Conservation (phyloP, 2,888 invertebrate species). For the Rhagophthalmus giganteus region DNA sequence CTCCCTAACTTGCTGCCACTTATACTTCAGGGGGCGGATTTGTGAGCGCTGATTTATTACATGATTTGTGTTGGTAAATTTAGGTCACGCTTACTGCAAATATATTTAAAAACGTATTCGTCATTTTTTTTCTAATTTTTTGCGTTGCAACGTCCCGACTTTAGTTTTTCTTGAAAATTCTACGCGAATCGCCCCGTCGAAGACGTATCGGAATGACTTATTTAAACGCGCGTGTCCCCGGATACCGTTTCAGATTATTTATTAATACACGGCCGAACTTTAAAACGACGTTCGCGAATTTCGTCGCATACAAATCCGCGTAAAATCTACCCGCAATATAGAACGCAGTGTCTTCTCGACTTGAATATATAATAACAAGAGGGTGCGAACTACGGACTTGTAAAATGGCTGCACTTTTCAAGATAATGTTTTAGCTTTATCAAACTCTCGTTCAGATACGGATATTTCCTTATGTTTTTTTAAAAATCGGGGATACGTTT, state of each 20-base stretch:
- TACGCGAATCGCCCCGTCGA: too few relatives aligned
- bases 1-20: conserved; percentile 33
- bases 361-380: conserved; percentile 27
- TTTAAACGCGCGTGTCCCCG: neutral
- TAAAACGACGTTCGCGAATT: too few relatives aligned
- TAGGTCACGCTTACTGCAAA: conserved; percentile 23
- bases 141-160: too few relatives aligned
- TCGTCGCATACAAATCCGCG: conserved; percentile 27
- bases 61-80: conserved; percentile 27
- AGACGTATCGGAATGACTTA: too few relatives aligned
- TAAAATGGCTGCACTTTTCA: conserved; percentile 30
- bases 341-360: conserved; percentile 17
- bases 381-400: conserved; percentile 27
- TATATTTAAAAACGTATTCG: conserved; percentile 12
- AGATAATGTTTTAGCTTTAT: conserved; percentile 21
- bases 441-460: conserved; percentile 2
- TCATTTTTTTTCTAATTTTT: conserved; percentile 17
- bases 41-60: conserved; percentile 29
- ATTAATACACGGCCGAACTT: too few relatives aligned
- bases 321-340: conserved; percentile 6
- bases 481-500: too few relatives aligned
- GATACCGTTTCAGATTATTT: conserved; percentile 1
- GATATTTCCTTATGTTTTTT: neutral
- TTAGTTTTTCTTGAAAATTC: too few relatives aligned
- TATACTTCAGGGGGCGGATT: conserved; percentile 32